phyloP scores from a whole-genome alignment of 2,113 vertebrate species.

The Entelurus aequoreus region DNA sequence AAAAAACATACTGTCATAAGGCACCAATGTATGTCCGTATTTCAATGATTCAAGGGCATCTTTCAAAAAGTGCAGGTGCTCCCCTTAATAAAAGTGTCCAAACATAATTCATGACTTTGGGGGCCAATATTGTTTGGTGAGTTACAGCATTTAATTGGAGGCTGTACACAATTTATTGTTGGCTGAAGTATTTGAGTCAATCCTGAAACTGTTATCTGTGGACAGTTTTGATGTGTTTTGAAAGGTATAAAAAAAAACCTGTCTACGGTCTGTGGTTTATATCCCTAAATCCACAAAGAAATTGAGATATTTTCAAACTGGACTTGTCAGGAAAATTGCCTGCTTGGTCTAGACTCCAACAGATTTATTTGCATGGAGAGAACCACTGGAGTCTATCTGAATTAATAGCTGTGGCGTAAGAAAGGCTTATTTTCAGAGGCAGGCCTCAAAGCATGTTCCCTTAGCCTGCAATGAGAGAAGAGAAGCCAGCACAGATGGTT shows the following conservation, averaged over 20 bases:
- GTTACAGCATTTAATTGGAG: conserved; percentile 2
- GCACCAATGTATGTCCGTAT: too few relatives aligned
- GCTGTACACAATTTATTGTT: conserved; percentile 6
- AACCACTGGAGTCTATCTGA: conserved; percentile 64
- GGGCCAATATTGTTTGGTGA: too few relatives aligned
- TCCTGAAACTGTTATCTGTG: conserved; percentile 10
- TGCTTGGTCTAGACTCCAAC: conserved; percentile 46
- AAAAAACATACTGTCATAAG: too few relatives aligned
- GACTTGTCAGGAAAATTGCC: conserved; percentile 55
- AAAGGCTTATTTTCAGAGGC: conserved; percentile 57
- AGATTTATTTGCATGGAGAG: conserved; percentile 53
- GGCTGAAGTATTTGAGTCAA: conserved; percentile 1
- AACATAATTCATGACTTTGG: too few relatives aligned
- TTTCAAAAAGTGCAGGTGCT: too few relatives aligned
- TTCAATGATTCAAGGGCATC: too few relatives aligned
- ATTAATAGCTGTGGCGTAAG: conserved; percentile 49
- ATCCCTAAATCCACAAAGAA: conserved; percentile 17
- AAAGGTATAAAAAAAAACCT: conserved; percentile 8
- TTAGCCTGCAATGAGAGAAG: conserved; percentile 68
- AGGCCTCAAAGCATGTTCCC: conserved; percentile 46
- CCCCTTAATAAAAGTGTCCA: too few relatives aligned
- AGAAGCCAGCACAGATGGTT: conserved; percentile 89
- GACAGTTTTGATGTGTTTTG: conserved; percentile 21
- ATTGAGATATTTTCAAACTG: conserved; percentile 39
- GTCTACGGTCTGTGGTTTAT: conserved; percentile 19